Conservation (phyloP, 2,113 vertebrate genomes). For the Archilochus colubris region DNA sequence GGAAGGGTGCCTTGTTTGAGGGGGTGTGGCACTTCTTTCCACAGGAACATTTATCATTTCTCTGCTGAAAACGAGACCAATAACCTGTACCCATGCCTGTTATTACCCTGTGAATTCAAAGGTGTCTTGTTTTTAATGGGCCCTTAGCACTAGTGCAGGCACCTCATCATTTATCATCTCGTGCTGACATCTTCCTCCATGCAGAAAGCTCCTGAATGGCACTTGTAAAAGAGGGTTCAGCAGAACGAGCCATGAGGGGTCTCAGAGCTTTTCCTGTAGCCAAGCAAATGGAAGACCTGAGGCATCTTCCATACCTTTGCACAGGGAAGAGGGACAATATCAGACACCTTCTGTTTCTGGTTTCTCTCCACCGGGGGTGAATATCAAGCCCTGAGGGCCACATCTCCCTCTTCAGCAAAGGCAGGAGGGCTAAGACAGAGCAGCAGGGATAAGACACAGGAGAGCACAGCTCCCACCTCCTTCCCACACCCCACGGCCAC, state of each 20-base stretch:
- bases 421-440: background rate
- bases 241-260: background rate
- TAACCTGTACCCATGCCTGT: slow-evolving; percentile 42
- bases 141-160: slow-evolving; percentile 44
- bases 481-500: accelerated
- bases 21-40: slow-evolving; percentile 51
- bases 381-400: background rate
- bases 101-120: slow-evolving; percentile 65
- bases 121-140: slow-evolving; percentile 59
- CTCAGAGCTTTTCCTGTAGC: background rate
- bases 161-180: slow-evolving; percentile 55
- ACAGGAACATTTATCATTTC: slow-evolving; percentile 61
- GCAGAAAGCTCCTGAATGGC: slow-evolving; percentile 33
- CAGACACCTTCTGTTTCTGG: accelerated
- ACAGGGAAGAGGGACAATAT: background rate
- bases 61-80: slow-evolving; percentile 48
- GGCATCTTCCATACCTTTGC: background rate
- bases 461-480: background rate
- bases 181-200: slow-evolving; percentile 18
- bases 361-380: background rate
- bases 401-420: background rate
- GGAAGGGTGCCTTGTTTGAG: background rate
- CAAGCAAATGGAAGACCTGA: background rate
- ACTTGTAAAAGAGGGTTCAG: slow-evolving; percentile 24
- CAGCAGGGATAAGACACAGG: background rate